Evolutionary conservation across 2,888 invertebrate genomes (phyloP).

Genomic region (Phytoseiulus persimilis): DNA sequence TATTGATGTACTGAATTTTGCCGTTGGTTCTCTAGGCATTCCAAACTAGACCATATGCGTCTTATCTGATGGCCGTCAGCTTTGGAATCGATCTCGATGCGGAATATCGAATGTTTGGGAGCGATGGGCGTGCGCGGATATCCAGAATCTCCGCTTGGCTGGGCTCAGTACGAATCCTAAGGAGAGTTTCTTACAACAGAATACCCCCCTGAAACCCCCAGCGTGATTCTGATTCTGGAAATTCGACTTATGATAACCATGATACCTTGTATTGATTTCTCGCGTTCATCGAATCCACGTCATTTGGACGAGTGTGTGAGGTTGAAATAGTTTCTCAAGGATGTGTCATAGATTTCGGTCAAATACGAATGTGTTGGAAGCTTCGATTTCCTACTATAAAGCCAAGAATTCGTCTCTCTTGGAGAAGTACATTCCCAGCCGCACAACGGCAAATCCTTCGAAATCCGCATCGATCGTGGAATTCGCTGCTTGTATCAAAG

Average conservation of each 20-base stretch:
- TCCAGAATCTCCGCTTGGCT: background rate
- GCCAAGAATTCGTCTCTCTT: conserved; percentile 25
- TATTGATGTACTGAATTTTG: too few relatives aligned
- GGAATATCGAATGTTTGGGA: background rate
- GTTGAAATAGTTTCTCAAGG: background rate
- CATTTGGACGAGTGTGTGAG: background rate
- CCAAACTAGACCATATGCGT: too few relatives aligned
- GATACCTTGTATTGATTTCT: too few relatives aligned
- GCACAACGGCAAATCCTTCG: background rate
- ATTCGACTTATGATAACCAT: too few relatives aligned
- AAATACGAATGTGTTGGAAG: background rate
- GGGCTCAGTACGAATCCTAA: too few relatives aligned
- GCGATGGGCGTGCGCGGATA: background rate
- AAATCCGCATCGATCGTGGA: conserved; percentile 87
- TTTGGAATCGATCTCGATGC: background rate
- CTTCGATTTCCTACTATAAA: background rate
- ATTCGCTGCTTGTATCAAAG: conserved; percentile 74
- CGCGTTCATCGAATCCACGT: too few relatives aligned
- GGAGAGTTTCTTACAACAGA: too few relatives aligned
- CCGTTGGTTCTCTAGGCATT: too few relatives aligned
- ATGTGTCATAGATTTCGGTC: background rate
- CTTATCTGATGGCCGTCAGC: background rate
- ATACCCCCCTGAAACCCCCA: too few relatives aligned
- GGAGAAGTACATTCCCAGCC: conserved; percentile 23
- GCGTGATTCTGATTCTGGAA: too few relatives aligned